These are phyloP conservation scores for Pardalotus punctatus DNA, from an alignment of 2,113 vertebrate species.

Conservation along the genomic window DNA sequence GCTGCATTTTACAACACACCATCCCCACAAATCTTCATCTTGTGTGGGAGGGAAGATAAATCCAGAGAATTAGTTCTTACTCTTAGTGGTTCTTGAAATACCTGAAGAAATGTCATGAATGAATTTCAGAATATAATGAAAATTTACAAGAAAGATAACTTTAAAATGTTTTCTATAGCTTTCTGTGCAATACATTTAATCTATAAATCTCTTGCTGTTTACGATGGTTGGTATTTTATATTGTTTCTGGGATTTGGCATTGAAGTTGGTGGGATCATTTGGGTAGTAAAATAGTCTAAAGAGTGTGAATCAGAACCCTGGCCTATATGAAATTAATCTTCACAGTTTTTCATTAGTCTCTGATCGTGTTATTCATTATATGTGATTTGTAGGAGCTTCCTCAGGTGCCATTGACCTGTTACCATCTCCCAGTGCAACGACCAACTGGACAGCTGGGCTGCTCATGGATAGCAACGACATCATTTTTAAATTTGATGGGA, in stretches of 20 bases:
- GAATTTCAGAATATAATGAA: background rate
- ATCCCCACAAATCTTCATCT: background rate
- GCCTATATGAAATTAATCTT: background rate
- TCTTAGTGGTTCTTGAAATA: background rate
- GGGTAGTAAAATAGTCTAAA: background rate
- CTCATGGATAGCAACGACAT: constrained; percentile 87
- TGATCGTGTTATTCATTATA: background rate
- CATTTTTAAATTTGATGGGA: constrained; percentile 94
- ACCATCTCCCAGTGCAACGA: constrained; percentile 82
- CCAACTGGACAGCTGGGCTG: constrained; percentile 91
- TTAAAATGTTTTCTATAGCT: background rate
- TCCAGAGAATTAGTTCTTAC: background rate
- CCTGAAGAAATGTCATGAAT: background rate
- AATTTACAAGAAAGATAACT: background rate
- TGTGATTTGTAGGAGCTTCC: constrained; percentile 81
- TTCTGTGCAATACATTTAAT: background rate
- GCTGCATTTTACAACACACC: background rate
- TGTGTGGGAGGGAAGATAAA: background rate
- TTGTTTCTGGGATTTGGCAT: background rate
- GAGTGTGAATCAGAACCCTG: background rate
- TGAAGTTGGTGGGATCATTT: background rate
- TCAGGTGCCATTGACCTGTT: constrained; percentile 94
- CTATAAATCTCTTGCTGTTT: background rate
- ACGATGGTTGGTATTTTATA: background rate
- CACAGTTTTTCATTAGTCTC: background rate